Percentiles rank a stretch among this genome's conserved stretches.
Conservation (phyloP, 2,797 vertebrate genomes). For the Myotis pilosus region DNA sequence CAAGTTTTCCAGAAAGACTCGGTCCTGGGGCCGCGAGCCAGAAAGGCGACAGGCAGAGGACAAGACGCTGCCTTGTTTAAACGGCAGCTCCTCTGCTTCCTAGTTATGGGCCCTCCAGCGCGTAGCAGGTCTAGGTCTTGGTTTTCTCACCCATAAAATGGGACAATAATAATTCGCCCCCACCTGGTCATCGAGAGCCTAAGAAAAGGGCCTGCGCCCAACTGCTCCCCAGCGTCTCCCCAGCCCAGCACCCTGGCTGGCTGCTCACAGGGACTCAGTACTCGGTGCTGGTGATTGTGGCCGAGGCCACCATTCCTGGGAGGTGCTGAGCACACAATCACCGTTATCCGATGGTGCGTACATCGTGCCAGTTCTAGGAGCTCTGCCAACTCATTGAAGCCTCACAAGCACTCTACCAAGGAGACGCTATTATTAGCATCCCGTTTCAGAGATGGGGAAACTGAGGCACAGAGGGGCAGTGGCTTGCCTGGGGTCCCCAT, state of each 20-base stretch:
- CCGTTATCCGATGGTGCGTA: accelerated
- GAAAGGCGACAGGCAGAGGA: not conserved
- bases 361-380: not conserved
- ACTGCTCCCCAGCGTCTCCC: not conserved
- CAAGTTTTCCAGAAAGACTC: slow-evolving; percentile 45
- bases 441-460: not conserved
- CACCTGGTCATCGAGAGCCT: accelerated
- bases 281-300: accelerated
- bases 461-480: not conserved
- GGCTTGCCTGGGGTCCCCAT: not conserved
- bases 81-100: accelerated
- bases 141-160: not conserved
- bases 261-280: accelerated
- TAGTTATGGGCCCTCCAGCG: accelerated
- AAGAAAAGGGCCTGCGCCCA: not conserved
- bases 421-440: accelerated
- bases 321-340: accelerated
- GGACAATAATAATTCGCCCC: not conserved
- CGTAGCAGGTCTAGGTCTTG: accelerated
- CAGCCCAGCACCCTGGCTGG: not conserved
- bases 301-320: accelerated
- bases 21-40: not conserved
- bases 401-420: not conserved
- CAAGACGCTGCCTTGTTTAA: not conserved
- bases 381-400: not conserved